Conservation (phyloP, 2,113 vertebrate genomes). For the Papio anubis region DNA sequence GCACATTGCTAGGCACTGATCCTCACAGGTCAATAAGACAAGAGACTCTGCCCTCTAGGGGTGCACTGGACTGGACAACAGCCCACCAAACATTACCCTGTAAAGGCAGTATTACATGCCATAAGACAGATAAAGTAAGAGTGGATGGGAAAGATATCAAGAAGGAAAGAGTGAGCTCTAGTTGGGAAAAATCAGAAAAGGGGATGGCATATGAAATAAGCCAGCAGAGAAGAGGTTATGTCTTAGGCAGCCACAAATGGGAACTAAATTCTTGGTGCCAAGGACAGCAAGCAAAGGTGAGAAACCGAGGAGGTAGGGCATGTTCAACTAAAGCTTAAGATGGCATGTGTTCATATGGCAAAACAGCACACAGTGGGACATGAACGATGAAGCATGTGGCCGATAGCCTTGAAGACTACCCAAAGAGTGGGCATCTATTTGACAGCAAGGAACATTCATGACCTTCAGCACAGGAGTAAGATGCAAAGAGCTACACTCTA, state of each 20-base stretch:
- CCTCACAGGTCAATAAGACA: background rate
- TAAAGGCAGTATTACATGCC: background rate
- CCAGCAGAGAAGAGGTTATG: background rate
- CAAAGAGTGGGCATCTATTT: rapidly evolving
- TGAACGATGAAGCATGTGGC: background rate
- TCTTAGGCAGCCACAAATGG: background rate
- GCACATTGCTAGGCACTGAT: background rate
- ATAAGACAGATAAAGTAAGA: background rate
- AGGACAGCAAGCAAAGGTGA: background rate
- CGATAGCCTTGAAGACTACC: background rate
- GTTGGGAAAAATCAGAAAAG: background rate
- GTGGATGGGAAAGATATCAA: background rate
- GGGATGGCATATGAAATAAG: background rate
- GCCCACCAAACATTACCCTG: background rate
- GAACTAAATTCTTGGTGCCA: background rate
- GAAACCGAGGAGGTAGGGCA: background rate
- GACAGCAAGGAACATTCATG: background rate
- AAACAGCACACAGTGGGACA: background rate
- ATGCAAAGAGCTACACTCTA: background rate
- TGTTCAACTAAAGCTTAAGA: background rate
- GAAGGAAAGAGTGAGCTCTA: background rate
- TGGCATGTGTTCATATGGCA: background rate
- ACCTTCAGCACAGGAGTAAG: background rate
- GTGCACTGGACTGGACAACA: background rate
- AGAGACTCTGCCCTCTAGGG: background rate